Evolutionary conservation across 92 coral and sea anemone species (phyloP).

Genomic region (Palythoa grandiflora): DNA sequence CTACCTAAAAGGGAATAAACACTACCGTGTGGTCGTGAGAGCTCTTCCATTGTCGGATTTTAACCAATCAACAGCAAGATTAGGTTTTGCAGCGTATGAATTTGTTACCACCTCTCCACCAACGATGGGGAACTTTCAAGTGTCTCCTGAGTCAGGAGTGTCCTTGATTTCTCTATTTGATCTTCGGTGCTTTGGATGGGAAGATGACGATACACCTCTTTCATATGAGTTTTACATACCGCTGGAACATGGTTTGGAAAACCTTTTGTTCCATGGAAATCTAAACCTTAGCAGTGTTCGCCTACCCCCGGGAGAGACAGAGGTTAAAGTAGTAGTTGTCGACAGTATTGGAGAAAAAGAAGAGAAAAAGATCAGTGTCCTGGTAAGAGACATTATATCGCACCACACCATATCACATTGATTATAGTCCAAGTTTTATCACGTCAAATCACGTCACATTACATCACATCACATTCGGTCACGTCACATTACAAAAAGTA

Average conservation of each 20-base stretch:
- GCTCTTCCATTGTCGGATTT: neutral
- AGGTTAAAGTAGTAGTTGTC: neutral
- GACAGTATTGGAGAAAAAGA: conserved; percentile 16
- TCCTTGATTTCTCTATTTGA: neutral
- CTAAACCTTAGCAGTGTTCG: neutral
- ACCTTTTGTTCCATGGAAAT: neutral
- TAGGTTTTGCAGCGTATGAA: conserved; percentile 23
- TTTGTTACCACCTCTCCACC: conserved; percentile 15
- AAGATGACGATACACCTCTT: conserved; percentile 15
- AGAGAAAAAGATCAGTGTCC: conserved; percentile 1
- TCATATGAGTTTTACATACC: conserved; percentile 9
- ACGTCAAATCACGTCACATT: no score
- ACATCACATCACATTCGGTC: no score
- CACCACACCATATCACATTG: no score
- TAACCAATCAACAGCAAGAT: neutral
- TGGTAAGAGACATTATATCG: neutral
- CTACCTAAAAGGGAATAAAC: neutral
- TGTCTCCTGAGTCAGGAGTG: neutral
- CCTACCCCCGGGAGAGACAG: conserved; percentile 10
- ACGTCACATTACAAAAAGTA: no score
- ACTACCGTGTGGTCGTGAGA: neutral
- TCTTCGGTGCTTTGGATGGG: conserved; percentile 3
- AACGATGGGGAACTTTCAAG: neutral
- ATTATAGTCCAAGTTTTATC: no score
- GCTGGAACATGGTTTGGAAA: conserved; percentile 13